Evolutionary conservation across 2,888 invertebrate species (phyloP).

Genomic region (Cephus pygmeus): DNA sequence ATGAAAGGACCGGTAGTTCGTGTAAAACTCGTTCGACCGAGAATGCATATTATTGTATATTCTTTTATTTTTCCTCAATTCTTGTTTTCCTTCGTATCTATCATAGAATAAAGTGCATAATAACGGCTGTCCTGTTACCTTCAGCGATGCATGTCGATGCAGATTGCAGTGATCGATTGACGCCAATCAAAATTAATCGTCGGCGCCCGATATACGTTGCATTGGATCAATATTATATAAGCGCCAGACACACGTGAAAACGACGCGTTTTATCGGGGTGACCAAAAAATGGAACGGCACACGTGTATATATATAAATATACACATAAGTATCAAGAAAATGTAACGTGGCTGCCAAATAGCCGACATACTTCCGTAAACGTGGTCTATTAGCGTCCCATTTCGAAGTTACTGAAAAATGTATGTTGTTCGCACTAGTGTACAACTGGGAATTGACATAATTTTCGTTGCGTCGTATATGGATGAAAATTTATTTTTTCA

Average conservation of each 20-base stretch:
- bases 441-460: background rate
- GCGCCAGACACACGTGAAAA: background rate
- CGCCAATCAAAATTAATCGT: background rate
- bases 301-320: background rate
- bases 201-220: background rate
- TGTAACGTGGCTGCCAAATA: background rate
- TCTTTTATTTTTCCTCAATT: background rate
- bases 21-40: background rate
- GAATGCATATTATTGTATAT: background rate
- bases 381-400: background rate
- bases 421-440: background rate
- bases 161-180: background rate
- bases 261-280: background rate
- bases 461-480: background rate
- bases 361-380: background rate
- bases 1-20: background rate
- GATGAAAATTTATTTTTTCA: background rate
- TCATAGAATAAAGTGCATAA: conserved; percentile 18
- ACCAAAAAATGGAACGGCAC: background rate
- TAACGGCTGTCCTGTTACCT: conserved; percentile 18
- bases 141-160: conserved; percentile 4
- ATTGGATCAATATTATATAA: background rate
- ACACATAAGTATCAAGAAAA: background rate
- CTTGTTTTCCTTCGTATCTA: conserved; percentile 27
- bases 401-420: background rate